phyloP scores from a whole-genome alignment of 2,888 invertebrate species.

The Andrena hattorfiana region DNA sequence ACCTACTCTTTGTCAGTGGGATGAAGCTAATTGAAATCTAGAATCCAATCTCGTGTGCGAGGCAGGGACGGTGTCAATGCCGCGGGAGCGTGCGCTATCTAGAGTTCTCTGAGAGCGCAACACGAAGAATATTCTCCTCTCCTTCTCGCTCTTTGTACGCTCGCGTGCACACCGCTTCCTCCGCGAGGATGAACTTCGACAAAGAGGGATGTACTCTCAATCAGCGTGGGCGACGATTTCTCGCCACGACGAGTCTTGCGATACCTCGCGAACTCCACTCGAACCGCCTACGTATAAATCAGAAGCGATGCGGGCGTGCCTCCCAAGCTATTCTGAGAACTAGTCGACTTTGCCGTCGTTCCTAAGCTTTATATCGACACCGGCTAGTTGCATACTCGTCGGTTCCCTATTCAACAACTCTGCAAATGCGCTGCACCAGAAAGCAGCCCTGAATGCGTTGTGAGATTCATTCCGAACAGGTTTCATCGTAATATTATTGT shows the following conservation, averaged over 20 bases:
- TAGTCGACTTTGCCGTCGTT: slow-evolving; percentile 16
- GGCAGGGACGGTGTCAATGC: slow-evolving; percentile 70
- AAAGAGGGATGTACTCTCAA: slow-evolving; percentile 77
- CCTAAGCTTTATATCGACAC: background rate
- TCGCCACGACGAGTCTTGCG: slow-evolving; percentile 47
- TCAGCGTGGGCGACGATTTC: slow-evolving; percentile 79
- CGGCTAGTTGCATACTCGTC: background rate
- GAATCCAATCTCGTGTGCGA: slow-evolving; percentile 37
- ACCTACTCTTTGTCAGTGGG: slow-evolving; percentile 8
- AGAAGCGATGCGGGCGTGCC: slow-evolving; percentile 53
- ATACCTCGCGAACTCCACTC: slow-evolving; percentile 52
- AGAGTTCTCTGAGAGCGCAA: slow-evolving; percentile 39
- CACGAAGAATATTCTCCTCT: slow-evolving; percentile 27
- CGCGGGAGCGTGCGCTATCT: slow-evolving; percentile 47
- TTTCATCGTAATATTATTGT: background rate
- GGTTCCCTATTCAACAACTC: background rate
- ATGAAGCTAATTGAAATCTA: slow-evolving; percentile 52
- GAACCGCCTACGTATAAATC: slow-evolving; percentile 65
- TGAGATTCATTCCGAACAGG: background rate
- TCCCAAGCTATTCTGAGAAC: slow-evolving; percentile 46
- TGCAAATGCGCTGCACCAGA: background rate
- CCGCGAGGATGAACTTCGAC: slow-evolving; percentile 52
- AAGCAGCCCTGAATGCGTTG: background rate
- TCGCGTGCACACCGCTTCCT: slow-evolving; percentile 27
- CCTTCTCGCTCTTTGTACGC: slow-evolving; percentile 9